Evolutionary conservation across 1,140 invertebrate genomes (phyloP), one percentile per base, ranked within the genome.

Genomic region (Formica exsecta): DNA sequence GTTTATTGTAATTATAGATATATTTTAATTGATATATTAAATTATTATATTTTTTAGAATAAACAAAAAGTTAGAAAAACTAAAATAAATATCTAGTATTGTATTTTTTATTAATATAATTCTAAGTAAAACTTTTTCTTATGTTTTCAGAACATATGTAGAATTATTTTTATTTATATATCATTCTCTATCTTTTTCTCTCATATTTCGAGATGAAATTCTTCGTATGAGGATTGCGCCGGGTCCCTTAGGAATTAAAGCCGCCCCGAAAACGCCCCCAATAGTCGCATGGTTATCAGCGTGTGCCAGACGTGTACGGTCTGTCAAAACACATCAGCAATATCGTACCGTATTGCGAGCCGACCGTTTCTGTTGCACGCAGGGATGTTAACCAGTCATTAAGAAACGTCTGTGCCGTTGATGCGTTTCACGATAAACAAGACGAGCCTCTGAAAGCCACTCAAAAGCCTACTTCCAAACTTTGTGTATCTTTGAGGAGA

Each of bases 211-310:
- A 5, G 36, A 29, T 11, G 51, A 13, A 79, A 7, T 44, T 65
- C 25, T 65, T 57, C 29, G n/a, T 25, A 61, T 32, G 38, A 61
- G 7, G 36, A 73, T 41, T 41, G 38, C 71, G 38, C 65, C 38
- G 32, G 13, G 81, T 93, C 92, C 87, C 92, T 73, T 19, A 89
- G 91, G 92, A 91, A 90, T 87, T 41, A 85, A 91, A 91, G 74
- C 92, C 93, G 93, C 92, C 93, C 91, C 86, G 64, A 81, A 90
- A 92, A 91, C 92, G 91, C 93, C 91, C 91, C 91, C 77, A 57
- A 57, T 25, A 65, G 38, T 66, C 57, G 44, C 13, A 41, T 59
- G 19, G 59, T 90, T 93, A 92, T 92, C 89, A 90, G 13, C 68
- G 65, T 57, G 57, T 65, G 19, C 77, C 89, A 92, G 88, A 90